Evolutionary conservation across 1,140 invertebrate species (phyloP), one percentile per base, ranked within the genome.

Genomic region (Camponotus vicinus): DNA sequence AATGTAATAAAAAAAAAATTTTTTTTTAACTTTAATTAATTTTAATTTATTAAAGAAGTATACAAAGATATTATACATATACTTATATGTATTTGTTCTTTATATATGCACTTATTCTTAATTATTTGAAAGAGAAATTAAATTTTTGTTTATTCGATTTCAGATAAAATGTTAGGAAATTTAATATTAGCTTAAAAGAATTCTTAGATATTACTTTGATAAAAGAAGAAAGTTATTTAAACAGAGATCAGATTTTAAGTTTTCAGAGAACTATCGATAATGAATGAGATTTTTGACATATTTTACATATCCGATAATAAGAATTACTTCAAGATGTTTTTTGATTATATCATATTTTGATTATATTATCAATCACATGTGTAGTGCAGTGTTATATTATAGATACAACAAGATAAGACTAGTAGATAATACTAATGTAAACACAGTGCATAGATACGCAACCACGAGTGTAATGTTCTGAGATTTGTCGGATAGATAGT

Each of bases 401-500:
- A 70, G 64, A 80, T 80, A 9, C 27, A 57, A 69, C 27, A 69
- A 69, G 64, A 15, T 70, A 80, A 27, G 27, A 27, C 27, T 27
- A 27, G 27, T 27, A 21, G 64, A 80, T 80, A 80, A 80, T 69
- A 40, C 7, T 49, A 69, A 80, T 59, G 66, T 80, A 80, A 80
- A 70, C 66, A 80, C 40, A 57, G 64, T 37, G 21, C 21, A 70
- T n/a, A 18, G 15, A 70, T 80, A 57, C 18, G 9, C 37, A 80
- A 15, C 15, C 52, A 66, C 21, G 49, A 59, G 21, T 67, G 27
- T 52, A 78, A 78, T 52, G 61, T 45, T 57, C 18, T 40, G 21
- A 80, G 78, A 70, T 57, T 80, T 57, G 49, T 66, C 27, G 78
- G 21, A 70, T 70, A 80, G 66, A 80, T 80, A 59, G 18, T 27